Conservation (phyloP, 2,888 invertebrate genomes). For the Synanthedon vespiformis region DNA sequence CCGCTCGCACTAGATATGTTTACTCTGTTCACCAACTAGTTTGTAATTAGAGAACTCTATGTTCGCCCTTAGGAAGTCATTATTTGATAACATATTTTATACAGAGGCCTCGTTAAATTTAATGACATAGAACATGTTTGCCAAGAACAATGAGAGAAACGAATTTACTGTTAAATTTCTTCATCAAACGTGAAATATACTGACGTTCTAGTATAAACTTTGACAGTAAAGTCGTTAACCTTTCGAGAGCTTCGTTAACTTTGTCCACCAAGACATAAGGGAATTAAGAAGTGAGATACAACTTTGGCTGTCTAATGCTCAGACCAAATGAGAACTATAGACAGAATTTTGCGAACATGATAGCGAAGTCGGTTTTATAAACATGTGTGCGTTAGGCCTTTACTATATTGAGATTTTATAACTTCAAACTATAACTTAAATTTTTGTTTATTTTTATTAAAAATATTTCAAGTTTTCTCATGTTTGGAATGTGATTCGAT, state of each 20-base stretch:
- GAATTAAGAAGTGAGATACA: neutral
- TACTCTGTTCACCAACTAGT: slow-evolving; percentile 32
- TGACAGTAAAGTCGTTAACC: neutral
- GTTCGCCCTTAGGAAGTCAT: slow-evolving; percentile 25
- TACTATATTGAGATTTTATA: too few relatives aligned
- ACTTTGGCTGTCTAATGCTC: neutral
- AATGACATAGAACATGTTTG: neutral
- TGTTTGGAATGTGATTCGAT: too few relatives aligned
- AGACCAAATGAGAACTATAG: too few relatives aligned
- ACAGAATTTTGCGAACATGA: too few relatives aligned
- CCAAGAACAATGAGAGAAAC: too few relatives aligned
- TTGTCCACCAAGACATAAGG: neutral
- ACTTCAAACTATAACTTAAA: too few relatives aligned
- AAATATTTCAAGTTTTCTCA: too few relatives aligned
- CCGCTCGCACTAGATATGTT: slow-evolving; percentile 32
- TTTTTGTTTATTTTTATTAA: too few relatives aligned
- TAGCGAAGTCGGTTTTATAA: too few relatives aligned
- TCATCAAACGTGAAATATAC: too few relatives aligned
- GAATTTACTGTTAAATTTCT: too few relatives aligned
- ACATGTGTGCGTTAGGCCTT: too few relatives aligned
- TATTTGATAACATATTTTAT: neutral
- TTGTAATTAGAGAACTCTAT: slow-evolving; percentile 37
- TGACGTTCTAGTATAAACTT: neutral
- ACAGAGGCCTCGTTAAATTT: neutral
- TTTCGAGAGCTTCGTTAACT: neutral